A percentile compares a stretch with the other conserved stretches of the same genome.
Conservation (phyloP, 1,140 invertebrate species). For the Diorhabda carinulata region DNA sequence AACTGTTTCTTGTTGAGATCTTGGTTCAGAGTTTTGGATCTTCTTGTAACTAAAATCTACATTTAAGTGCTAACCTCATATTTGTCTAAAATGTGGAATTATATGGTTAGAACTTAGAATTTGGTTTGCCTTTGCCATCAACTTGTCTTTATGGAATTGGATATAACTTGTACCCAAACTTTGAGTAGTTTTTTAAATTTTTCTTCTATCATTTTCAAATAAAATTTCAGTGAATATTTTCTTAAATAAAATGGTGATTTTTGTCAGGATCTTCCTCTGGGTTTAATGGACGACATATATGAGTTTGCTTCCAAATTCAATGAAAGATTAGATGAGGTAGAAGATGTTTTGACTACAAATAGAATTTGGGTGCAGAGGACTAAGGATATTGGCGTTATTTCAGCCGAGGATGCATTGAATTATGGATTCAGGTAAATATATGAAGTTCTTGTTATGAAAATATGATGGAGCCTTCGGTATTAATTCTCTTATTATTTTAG, state of each 20-base stretch:
- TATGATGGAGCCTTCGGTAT: background rate
- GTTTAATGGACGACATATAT: conserved; percentile 80
- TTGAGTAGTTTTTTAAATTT: too few species aligned
- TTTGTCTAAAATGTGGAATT: too few species aligned
- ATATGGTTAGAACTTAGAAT: too few species aligned
- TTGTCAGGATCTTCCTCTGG: conserved; percentile 73
- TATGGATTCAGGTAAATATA: conserved; percentile 62
- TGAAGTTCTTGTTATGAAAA: background rate
- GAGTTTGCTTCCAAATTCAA: conserved; percentile 68
- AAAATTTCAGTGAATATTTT: too few species aligned
- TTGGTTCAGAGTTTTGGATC: too few species aligned
- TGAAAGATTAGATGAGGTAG: conserved; percentile 78
- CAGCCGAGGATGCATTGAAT: conserved; percentile 73
- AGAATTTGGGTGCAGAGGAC: conserved; percentile 77
- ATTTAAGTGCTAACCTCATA: too few species aligned
- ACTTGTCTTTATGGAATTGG: too few species aligned
- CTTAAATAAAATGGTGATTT: background rate
- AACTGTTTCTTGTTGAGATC: too few species aligned
- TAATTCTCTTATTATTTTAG: conserved; percentile 50
- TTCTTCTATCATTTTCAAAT: too few species aligned
- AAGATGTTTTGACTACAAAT: conserved; percentile 78
- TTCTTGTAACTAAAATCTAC: too few species aligned
- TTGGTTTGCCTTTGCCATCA: too few species aligned
- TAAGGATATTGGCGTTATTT: conserved; percentile 72
- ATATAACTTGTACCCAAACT: too few species aligned